phyloP scores from a whole-genome alignment of 2,113 vertebrate species.

The Rana temporaria region DNA sequence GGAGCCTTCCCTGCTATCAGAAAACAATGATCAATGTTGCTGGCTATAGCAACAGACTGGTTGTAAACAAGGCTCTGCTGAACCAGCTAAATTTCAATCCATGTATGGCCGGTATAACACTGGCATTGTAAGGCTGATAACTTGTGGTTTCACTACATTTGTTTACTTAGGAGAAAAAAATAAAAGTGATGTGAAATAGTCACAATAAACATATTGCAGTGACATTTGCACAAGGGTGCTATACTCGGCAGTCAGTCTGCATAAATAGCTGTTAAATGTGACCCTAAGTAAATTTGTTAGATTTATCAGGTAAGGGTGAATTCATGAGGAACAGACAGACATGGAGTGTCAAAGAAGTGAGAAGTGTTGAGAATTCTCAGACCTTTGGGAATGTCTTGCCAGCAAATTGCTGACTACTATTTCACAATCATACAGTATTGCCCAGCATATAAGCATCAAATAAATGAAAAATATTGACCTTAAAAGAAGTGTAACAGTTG shows the following conservation, averaged over 20 bases:
- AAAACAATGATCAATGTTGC: too few relatives aligned
- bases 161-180: neutral
- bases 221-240: neutral
- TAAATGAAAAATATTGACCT: too few relatives aligned
- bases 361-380: neutral
- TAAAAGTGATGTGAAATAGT: neutral
- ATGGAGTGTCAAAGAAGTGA: neutral
- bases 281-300: neutral
- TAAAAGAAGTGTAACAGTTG: too few relatives aligned
- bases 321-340: neutral
- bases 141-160: neutral
- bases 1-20: too few relatives aligned
- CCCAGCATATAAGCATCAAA: too few relatives aligned
- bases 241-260: neutral
- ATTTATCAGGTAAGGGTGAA: slow-evolving; percentile 1
- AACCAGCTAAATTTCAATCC: too few relatives aligned
- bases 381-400: neutral
- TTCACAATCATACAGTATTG: too few relatives aligned
- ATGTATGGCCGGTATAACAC: neutral
- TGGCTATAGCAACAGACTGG: too few relatives aligned
- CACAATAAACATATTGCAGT: neutral
- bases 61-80: too few relatives aligned
- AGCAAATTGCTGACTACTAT: too few relatives aligned
- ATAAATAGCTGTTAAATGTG: neutral
- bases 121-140: slow-evolving; percentile 15